These are phyloP conservation scores for Neomorphus geoffroyi DNA, from an alignment of 2,797 vertebrate genomes.

Conservation along the genomic window DNA sequence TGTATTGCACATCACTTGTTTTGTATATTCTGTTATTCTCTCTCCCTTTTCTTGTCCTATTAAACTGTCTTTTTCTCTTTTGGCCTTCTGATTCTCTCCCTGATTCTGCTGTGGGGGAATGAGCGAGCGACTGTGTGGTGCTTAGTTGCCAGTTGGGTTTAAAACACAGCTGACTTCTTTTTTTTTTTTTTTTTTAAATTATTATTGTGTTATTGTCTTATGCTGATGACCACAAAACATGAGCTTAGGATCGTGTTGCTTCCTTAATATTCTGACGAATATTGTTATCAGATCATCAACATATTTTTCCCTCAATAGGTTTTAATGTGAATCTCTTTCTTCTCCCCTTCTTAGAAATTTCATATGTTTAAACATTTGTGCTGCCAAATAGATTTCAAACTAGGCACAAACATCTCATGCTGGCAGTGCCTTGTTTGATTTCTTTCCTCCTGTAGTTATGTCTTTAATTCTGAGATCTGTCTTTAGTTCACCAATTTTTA, in stretches of 20 bases:
- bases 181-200: neutral
- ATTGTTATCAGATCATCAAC: neutral
- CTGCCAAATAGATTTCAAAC: neutral
- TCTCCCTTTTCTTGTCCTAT: no score
- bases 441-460: neutral
- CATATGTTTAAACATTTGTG: slow-evolving; percentile 26
- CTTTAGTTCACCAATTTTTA: neutral
- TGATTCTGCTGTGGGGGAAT: no score
- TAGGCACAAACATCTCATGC: neutral
- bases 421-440: neutral
- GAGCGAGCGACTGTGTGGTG: no score
- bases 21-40: no score
- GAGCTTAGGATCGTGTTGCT: neutral
- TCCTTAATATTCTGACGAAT: neutral
- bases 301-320: neutral
- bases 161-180: no score
- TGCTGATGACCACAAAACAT: neutral
- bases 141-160: no score
- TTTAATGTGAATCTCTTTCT: neutral
- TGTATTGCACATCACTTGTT: no score
- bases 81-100: no score
- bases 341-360: neutral
- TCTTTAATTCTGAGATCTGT: neutral
- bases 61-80: no score
- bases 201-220: neutral